These are phyloP conservation scores for Anas platyrhynchos DNA, from an alignment of 2,113 vertebrate species.

Conservation along the genomic window DNA sequence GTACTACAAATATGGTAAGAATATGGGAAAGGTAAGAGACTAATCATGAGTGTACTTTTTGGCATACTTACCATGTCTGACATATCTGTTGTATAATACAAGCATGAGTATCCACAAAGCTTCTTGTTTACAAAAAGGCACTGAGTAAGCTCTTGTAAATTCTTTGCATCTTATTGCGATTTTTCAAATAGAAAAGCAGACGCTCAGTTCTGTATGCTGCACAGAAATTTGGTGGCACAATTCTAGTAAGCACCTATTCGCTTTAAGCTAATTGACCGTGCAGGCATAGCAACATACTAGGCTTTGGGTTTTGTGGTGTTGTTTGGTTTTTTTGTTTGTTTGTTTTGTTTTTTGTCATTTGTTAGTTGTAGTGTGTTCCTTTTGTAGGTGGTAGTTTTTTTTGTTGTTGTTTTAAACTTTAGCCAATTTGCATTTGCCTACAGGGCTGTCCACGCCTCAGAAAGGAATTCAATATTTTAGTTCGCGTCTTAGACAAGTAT, in stretches of 20 bases:
- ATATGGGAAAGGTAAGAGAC: not conserved
- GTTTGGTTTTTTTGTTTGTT: not conserved
- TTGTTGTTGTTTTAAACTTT: not conserved
- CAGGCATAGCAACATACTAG: accelerated
- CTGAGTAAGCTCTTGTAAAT: not conserved
- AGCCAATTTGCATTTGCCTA: not conserved
- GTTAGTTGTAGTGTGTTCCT: not conserved
- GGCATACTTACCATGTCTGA: not conserved
- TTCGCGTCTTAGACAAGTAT: not conserved
- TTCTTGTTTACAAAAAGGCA: not conserved
- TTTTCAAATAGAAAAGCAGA: not conserved
- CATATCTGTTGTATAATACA: not conserved
- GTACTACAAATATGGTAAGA: not conserved
- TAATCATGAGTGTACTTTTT: not conserved
- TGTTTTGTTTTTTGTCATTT: not conserved
- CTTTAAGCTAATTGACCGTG: accelerated
- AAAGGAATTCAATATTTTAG: not conserved
- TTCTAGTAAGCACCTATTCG: not conserved
- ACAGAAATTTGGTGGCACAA: not conserved
- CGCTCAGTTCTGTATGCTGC: not conserved
- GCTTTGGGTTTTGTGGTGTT: too few species aligned
- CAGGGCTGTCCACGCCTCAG: not conserved
- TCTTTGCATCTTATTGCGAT: too few species aligned
- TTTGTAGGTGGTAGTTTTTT: not conserved
- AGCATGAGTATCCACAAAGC: not conserved